Base-by-base conservation (phyloP, 2,113 vertebrate species). In the Onychostruthus taczanowskii region DNA sequence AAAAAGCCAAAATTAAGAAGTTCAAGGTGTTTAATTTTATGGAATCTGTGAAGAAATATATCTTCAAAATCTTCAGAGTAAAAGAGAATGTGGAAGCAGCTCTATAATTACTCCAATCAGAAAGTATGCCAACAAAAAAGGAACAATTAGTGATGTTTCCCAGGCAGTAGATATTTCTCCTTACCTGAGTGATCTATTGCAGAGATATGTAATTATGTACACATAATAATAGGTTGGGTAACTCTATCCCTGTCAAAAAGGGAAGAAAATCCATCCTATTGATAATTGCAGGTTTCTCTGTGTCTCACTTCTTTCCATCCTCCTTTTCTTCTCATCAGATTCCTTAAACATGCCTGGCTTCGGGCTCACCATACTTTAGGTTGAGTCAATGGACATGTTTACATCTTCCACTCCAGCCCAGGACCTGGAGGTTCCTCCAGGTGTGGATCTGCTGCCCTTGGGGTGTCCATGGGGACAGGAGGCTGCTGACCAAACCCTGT, bases 151-250 rank as follows among this genome's bases (percentile, higher is more conserved):
- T 95, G 90, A 85, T 26, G 68, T 88, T 97, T 92, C 95, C 95
- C 96, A 97, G 97, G 96, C 95, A 68, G 83, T 73, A 87, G 93
- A 90, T 93, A 93, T 97, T 98, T 95, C 96, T 97, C 93, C 89
- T 64, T 82, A 96, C 95, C 82, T 27, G 93, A 97, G 92, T 87
- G 80, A 68, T 92, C 97, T 96, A 76, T 97, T 96, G 93, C 49
- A 96, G 85, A 94, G 97, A 96, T 97, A 93, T 98, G 97, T 98
- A 98, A 98, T 98, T 98, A 98, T 76, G 84, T 61, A 72, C 80
- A 79, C 6, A 4, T 98, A 98, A 98, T 98, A 89, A 98, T 72
- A 97, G 97, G 97, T 90, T 97, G 95, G 23, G 94, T 88, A 79
- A 92, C 96, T 94, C 96, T 64, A 14, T 56, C 93, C 94, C 96